Percentiles rank a stretch among this genome's conserved stretches.
Conservation (phyloP, 2,797 vertebrate genomes). For the Siniperca undulata region DNA sequence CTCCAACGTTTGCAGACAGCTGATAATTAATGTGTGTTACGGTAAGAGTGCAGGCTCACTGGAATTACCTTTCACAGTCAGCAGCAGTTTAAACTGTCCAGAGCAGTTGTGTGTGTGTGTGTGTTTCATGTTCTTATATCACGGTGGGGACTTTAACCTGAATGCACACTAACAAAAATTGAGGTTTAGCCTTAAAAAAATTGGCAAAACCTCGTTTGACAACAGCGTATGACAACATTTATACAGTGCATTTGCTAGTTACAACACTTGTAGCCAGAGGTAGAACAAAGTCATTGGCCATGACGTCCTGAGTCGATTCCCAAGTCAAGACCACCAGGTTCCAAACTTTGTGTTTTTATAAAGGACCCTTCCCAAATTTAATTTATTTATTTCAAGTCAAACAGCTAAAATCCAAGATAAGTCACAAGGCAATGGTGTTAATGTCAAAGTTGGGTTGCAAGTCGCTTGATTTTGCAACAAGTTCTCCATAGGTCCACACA, state of each 20-base stretch:
- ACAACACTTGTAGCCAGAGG: too few relatives aligned
- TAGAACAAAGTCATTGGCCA: background rate
- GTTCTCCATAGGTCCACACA: too few relatives aligned
- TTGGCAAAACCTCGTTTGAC: too few relatives aligned
- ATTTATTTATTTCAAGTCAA: background rate
- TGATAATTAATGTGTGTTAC: conserved; percentile 39
- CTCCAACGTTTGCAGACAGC: conserved; percentile 14
- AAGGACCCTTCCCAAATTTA: background rate
- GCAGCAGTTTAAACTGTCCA: conserved; percentile 59
- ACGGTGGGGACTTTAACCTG: too few relatives aligned
- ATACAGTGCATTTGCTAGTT: background rate
- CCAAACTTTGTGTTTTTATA: background rate
- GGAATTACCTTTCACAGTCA: conserved; percentile 50
- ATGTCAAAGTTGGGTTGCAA: background rate
- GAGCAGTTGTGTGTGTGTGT: conserved; percentile 35
- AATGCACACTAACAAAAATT: too few relatives aligned
- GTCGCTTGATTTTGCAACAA: too few relatives aligned
- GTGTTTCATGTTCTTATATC: background rate
- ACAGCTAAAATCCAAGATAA: background rate
- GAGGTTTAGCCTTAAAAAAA: too few relatives aligned
- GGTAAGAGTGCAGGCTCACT: conserved; percentile 12
- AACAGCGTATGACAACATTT: too few relatives aligned
- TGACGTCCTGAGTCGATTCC: background rate
- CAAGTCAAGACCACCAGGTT: background rate
- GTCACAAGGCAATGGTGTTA: background rate